Evolutionary conservation across 2,888 invertebrate genomes (phyloP).

Genomic region (Orthonychiurus folsomi): DNA sequence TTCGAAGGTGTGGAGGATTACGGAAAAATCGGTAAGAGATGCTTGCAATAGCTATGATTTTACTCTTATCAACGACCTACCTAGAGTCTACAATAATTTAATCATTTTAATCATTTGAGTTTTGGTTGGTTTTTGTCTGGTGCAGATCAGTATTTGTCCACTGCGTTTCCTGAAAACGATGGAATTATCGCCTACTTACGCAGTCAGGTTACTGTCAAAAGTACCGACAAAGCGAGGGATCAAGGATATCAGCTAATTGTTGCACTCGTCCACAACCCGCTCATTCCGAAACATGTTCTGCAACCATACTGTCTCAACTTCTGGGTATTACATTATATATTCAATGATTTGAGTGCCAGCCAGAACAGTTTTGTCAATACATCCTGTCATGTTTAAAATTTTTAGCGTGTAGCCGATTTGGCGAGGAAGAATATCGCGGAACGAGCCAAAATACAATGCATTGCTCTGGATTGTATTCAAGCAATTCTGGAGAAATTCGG

Average conservation of each 20-base stretch:
- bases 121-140: neutral
- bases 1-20: neutral
- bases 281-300: neutral
- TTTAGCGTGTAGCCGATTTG: constrained; percentile 15
- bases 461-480: constrained; percentile 29
- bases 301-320: constrained; percentile 1
- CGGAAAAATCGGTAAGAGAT: neutral
- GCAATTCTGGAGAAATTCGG: constrained; percentile 26
- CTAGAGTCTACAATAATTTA: neutral
- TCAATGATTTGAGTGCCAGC: neutral
- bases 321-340: constrained; percentile 2
- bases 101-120: too few species aligned
- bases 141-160: constrained; percentile 10
- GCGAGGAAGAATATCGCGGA: constrained; percentile 27
- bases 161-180: constrained; percentile 9
- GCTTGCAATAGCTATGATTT: neutral
- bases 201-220: constrained; percentile 13
- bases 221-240: constrained; percentile 25
- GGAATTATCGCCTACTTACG: constrained; percentile 11
- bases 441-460: constrained; percentile 29
- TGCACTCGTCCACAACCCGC: constrained; percentile 16
- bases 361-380: too few species aligned
- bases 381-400: too few species aligned
- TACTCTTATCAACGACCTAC: too few species aligned
- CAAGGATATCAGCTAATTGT: constrained; percentile 22